These are phyloP conservation scores for Amblyteles armatorius DNA, from an alignment of 2,888 invertebrate species.

Conservation along the genomic window DNA sequence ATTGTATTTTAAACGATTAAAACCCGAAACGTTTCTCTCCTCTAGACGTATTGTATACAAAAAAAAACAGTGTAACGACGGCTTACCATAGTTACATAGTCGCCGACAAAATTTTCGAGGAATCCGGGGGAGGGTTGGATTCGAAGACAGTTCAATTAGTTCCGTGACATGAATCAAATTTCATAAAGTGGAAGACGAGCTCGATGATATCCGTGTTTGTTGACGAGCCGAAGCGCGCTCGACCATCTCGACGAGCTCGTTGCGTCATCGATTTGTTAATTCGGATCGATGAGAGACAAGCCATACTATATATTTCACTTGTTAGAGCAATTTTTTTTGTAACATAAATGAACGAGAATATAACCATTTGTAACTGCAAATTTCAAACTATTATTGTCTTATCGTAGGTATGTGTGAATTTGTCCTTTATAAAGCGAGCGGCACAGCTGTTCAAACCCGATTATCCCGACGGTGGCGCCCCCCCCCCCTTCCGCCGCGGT, in stretches of 20 bases:
- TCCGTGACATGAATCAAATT: conserved; percentile 52
- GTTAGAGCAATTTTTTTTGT: conserved; percentile 78
- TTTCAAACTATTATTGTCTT: background rate
- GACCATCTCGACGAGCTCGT: background rate
- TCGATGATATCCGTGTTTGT: background rate
- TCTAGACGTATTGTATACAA: conserved; percentile 44
- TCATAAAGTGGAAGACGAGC: conserved; percentile 23
- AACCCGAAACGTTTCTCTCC: conserved; percentile 52
- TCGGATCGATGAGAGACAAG: conserved; percentile 21
- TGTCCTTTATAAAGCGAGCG: background rate
- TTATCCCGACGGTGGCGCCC: background rate
- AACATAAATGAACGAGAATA: conserved; percentile 79
- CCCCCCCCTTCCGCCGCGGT: background rate
- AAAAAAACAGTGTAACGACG: background rate
- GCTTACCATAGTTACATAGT: conserved; percentile 31
- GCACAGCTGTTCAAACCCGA: background rate
- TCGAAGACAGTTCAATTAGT: conserved; percentile 44
- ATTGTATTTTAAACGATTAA: conserved; percentile 61
- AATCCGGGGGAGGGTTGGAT: conserved; percentile 4
- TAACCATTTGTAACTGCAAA: conserved; percentile 80
- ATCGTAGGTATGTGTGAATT: background rate
- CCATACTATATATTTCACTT: conserved; percentile 47
- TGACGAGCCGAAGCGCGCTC: background rate
- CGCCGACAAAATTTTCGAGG: conserved; percentile 26
- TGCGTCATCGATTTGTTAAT: conserved; percentile 1